These are phyloP conservation scores for Coracias cyanogaster DNA, from an alignment of 2,797 vertebrate genomes.

Conservation along the genomic window DNA sequence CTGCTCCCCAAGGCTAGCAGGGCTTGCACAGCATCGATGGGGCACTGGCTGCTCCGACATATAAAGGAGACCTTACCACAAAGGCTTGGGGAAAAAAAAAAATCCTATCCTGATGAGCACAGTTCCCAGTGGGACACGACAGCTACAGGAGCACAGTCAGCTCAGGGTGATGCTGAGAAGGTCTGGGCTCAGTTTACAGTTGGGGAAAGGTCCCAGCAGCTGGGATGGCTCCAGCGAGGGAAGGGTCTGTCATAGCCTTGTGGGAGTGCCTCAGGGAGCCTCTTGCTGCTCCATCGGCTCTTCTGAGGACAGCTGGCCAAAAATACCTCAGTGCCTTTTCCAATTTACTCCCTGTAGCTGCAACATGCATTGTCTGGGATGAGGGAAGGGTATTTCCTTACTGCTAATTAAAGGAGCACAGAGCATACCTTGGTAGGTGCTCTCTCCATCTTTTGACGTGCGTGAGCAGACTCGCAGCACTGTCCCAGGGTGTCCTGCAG, in stretches of 20 bases:
- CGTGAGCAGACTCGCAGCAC: accelerated
- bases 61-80: not conserved
- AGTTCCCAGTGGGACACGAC: accelerated
- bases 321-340: not conserved
- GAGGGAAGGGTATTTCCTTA: not conserved
- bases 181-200: not conserved
- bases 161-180: not conserved
- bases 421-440: not conserved
- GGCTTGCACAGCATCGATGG: accelerated
- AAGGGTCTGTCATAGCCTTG: not conserved
- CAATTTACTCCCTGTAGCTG: not conserved
- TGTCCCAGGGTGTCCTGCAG: not conserved
- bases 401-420: not conserved
- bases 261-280: not conserved
- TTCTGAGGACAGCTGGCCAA: not conserved
- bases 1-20: not conserved
- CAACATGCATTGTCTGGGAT: accelerated
- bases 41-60: not conserved
- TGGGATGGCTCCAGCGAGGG: not conserved
- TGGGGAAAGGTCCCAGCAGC: not conserved
- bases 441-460: accelerated
- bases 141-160: not conserved
- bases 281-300: not conserved
- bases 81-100: not conserved
- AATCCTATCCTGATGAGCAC: not conserved